phyloP scores from a whole-genome alignment of 2,888 invertebrate genomes.

The Beris chalybata region DNA sequence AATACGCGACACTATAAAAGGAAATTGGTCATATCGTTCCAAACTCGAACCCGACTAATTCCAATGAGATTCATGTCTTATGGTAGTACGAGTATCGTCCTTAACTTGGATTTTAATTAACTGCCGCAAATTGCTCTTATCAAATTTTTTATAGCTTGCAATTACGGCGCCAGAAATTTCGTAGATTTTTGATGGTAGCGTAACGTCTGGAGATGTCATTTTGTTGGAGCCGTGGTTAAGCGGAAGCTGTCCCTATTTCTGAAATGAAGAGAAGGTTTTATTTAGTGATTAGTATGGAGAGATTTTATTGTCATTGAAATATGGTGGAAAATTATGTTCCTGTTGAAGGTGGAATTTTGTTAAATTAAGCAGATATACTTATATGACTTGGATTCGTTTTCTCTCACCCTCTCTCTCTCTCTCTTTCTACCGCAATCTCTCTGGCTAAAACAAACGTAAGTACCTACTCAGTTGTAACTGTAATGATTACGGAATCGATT shows the following conservation, averaged over 20 bases:
- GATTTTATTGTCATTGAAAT: too few relatives aligned
- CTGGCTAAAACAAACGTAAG: too few relatives aligned
- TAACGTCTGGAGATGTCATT: conserved; percentile 21
- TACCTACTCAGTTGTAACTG: too few relatives aligned
- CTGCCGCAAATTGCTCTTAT: conserved; percentile 21
- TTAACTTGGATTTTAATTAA: conserved; percentile 1
- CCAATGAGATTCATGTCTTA: too few relatives aligned
- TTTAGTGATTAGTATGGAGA: too few relatives aligned
- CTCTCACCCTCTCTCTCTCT: too few relatives aligned
- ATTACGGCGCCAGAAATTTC: conserved; percentile 9
- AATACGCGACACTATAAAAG: conserved; percentile 1
- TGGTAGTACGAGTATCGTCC: conserved; percentile 4
- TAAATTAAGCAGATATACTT: too few relatives aligned
- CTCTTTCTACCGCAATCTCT: too few relatives aligned
- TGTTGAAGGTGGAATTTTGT: too few relatives aligned
- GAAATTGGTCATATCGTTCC: neutral
- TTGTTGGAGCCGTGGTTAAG: neutral
- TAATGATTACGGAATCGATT: too few relatives aligned
- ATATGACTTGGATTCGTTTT: too few relatives aligned
- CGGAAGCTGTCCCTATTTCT: neutral
- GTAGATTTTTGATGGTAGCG: conserved; percentile 10
- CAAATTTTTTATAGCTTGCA: conserved; percentile 24
- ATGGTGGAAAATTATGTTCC: too few relatives aligned
- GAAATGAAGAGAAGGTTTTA: neutral
- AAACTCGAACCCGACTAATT: conserved; percentile 1